Evolutionary conservation across 2,797 vertebrate genomes (phyloP).

Genomic region (Erethizon dorsatum): DNA sequence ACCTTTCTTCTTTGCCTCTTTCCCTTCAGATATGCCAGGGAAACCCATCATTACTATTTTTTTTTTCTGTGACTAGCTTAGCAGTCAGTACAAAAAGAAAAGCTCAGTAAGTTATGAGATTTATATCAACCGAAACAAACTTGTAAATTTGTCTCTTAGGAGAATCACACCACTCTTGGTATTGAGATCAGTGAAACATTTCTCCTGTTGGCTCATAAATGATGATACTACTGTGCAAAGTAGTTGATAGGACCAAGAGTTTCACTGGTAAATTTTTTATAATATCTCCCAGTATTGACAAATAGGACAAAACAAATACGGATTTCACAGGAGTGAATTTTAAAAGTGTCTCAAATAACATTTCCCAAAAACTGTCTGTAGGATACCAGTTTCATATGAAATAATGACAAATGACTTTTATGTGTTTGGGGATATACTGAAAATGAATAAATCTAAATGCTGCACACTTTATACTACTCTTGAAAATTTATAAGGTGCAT

Average conservation of each 20-base stretch:
- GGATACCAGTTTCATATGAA: neutral
- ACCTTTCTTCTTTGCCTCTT: neutral
- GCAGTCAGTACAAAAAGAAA: neutral
- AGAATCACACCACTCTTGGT: neutral
- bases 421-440: neutral
- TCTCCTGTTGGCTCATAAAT: neutral
- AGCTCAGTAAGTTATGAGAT: neutral
- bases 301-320: neutral
- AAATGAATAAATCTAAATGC: conserved; percentile 1
- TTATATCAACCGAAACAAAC: neutral
- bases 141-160: neutral
- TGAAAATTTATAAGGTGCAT: neutral
- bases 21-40: neutral
- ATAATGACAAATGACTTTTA: neutral
- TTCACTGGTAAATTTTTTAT: neutral
- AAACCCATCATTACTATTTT: neutral
- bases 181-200: neutral
- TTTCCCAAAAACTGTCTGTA: neutral
- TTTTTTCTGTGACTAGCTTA: neutral
- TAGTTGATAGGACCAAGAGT: neutral
- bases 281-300: neutral
- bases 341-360: neutral
- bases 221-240: neutral
- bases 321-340: neutral
- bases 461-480: neutral